Base-by-base conservation (phyloP, 1,140 invertebrate genomes). In the Eulimnadia texana region DNA sequence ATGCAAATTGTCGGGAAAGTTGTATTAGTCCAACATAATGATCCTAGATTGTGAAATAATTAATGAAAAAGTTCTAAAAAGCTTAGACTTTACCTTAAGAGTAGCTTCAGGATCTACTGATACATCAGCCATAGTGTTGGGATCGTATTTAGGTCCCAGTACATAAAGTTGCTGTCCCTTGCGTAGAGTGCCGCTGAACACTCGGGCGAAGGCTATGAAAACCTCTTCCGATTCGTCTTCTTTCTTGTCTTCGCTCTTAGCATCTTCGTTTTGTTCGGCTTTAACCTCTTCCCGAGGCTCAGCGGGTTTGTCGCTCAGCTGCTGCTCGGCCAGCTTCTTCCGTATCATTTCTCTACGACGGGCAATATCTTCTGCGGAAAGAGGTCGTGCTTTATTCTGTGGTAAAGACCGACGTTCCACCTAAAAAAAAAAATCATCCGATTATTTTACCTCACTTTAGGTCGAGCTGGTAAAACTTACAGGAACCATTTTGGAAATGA, bases 401-500 rank as follows among this genome's bases (percentile, higher is more conserved):
- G 86, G 86, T 56, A 93, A 68, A 60, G 73, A 73, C 65, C 78
- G 81, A 57, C 77, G 79, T 68, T 87, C 84, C 28, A 71, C 63
- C 68, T 67, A 59, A 9, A 66, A 62, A 27, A 42, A 42, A 42
- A 25, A 57, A 66, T 50, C 63, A 66, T 61, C n/a, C n/a, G n/a
- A n/a, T n/a, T n/a, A n/a, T n/a, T n/a, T n/a, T n/a, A n/a, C n/a
- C n/a, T n/a, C n/a, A n/a, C n/a, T n/a, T n/a, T n/a, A n/a, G n/a
- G n/a, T n/a, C n/a, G n/a, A n/a, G n/a, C n/a, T n/a, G n/a, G n/a
- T n/a, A n/a, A 58, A 56, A 65, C 67, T 62, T n/a, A 86, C 79
- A 61, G 85, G 81, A 76, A 92, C 88, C 88, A 94, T 93, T 80
- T 98, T 98, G 2, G 94, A 97, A 62, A 98, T 82, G 75, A 91